Conservation (phyloP, 1,140 invertebrate genomes). For the Limonius californicus region DNA sequence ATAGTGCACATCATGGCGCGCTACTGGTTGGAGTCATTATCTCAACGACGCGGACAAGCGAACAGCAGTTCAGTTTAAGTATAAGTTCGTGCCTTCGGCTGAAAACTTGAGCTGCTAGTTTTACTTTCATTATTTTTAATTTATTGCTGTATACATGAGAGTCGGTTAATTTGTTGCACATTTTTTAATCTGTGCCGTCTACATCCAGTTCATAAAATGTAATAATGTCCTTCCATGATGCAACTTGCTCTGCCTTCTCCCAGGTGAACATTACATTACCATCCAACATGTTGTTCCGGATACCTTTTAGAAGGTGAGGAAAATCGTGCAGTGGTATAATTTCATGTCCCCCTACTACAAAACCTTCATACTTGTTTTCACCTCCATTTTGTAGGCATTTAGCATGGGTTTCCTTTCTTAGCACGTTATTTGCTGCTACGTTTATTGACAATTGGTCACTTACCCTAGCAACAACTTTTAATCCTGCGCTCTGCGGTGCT, state of each 20-base stretch:
- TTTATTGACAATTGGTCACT: constrained; percentile 27
- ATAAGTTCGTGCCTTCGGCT: too few species aligned
- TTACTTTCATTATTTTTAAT: constrained; percentile 19
- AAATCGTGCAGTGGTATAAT: constrained; percentile 38
- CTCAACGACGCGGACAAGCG: too few species aligned
- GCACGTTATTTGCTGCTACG: constrained; percentile 21
- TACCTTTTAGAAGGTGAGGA: constrained; percentile 42
- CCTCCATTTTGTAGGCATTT: constrained; percentile 16
- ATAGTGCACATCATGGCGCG: too few species aligned
- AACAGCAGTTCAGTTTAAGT: too few species aligned
- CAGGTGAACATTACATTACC: constrained; percentile 32
- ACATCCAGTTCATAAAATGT: constrained; percentile 18
- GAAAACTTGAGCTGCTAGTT: constrained; percentile 6
- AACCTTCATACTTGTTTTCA: constrained; percentile 25
- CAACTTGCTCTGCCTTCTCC: constrained; percentile 19
- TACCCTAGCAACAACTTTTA: constrained; percentile 23
- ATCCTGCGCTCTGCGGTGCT: constrained; percentile 16
- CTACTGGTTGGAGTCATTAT: too few species aligned
- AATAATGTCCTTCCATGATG: constrained; percentile 12
- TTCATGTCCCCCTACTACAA: constrained; percentile 32
- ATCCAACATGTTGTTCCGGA: constrained; percentile 40
- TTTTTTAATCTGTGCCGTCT: background rate
- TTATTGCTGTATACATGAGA: constrained; percentile 1
- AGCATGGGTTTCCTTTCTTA: constrained; percentile 17
- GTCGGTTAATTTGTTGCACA: constrained; percentile 17